phyloP scores from a whole-genome alignment of 2,888 invertebrate genomes.

The Rhamnusium bicolor region DNA sequence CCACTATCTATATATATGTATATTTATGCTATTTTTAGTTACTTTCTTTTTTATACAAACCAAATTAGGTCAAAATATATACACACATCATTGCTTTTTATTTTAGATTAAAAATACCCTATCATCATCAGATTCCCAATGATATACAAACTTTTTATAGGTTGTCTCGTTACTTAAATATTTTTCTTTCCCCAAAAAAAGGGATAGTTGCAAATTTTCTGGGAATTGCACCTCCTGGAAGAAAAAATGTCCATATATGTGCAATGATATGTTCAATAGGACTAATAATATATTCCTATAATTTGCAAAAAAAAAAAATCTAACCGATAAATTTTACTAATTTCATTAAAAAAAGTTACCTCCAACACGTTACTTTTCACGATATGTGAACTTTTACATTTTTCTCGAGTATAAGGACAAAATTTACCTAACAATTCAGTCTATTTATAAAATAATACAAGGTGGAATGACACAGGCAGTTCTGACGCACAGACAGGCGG shows the following conservation, averaged over 20 bases:
- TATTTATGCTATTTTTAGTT: conserved; percentile 29
- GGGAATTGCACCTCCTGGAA: not conserved
- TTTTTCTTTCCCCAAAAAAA: no score
- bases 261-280: conserved; percentile 43
- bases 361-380: conserved; percentile 8
- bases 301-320: conserved; percentile 25
- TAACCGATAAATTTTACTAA: conserved; percentile 12
- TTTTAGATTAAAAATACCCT: conserved; percentile 32
- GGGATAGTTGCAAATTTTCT: not conserved
- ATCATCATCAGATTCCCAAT: not conserved
- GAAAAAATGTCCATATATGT: conserved; percentile 10
- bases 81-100: conserved; percentile 25
- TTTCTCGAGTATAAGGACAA: conserved; percentile 36
- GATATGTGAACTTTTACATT: conserved; percentile 27
- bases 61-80: conserved; percentile 26
- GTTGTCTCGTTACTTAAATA: no score
- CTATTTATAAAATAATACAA: conserved; percentile 43
- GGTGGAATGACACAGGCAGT: conserved; percentile 5
- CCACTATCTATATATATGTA: conserved; percentile 21
- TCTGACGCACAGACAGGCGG: not conserved
- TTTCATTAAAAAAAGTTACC: conserved; percentile 26
- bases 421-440: conserved; percentile 50
- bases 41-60: conserved; percentile 22
- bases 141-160: conserved; percentile 15
- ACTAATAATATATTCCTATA: conserved; percentile 40